Evolutionary conservation across 2,888 invertebrate species (phyloP).

Genomic region (Pristionchus entomophagus): DNA sequence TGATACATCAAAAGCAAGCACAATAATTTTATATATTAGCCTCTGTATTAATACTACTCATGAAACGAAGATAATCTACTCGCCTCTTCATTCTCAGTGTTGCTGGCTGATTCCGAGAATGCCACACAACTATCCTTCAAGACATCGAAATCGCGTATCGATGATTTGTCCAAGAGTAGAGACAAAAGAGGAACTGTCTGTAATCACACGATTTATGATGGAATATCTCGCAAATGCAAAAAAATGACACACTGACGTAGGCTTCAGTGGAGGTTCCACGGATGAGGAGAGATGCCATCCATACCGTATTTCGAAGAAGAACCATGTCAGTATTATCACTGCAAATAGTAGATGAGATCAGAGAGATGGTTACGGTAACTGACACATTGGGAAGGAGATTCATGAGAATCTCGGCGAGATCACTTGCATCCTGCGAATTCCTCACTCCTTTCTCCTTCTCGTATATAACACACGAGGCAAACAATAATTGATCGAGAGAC

Average conservation of each 20-base stretch:
- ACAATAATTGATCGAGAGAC: constrained; percentile 27
- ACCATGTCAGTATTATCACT: constrained; percentile 3
- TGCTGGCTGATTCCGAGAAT: not conserved
- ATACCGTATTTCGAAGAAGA: constrained; percentile 15
- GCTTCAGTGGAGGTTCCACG: not conserved
- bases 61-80: no score
- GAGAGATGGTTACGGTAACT: not conserved
- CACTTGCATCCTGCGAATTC: not conserved
- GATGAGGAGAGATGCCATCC: constrained; percentile 37
- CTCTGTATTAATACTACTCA: no score
- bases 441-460: not conserved
- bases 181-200: constrained; percentile 14
- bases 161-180: not conserved
- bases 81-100: constrained; percentile 19
- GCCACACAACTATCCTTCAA: not conserved
- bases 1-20: not conserved
- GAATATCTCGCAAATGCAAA: not conserved
- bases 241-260: not conserved
- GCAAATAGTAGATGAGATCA: not conserved
- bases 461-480: constrained; percentile 16
- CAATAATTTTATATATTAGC: no score
- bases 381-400: constrained; percentile 2
- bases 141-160: constrained; percentile 7
- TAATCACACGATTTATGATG: not conserved
- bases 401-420: constrained; percentile 7